These are phyloP conservation scores for Pseudonaja textilis DNA, from an alignment of 2,113 vertebrate genomes.

Conservation along the genomic window DNA sequence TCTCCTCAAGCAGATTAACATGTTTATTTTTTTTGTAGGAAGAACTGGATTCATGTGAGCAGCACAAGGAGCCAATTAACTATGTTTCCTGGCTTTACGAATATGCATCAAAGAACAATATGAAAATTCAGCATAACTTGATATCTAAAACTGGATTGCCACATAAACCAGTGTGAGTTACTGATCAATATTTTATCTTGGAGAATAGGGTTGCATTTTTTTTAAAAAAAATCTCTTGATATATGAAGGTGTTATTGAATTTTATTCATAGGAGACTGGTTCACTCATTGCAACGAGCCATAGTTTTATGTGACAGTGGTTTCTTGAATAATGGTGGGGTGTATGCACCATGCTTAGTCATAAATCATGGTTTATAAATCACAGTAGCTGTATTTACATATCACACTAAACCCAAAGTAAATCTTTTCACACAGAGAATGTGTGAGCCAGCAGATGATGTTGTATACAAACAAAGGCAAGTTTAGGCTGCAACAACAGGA, in stretches of 20 bases:
- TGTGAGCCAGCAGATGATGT: background rate
- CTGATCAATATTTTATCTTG: background rate
- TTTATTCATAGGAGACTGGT: background rate
- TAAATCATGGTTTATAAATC: background rate
- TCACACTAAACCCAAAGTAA: background rate
- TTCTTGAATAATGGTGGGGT: background rate
- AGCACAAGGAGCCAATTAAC: background rate
- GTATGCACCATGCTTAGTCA: background rate
- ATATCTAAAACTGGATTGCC: accelerated
- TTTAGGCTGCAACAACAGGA: background rate
- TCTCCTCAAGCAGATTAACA: slow-evolving; percentile 8
- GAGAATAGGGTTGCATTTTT: background rate
- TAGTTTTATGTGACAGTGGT: background rate
- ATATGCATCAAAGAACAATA: accelerated
- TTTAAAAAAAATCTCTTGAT: background rate
- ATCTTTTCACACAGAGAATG: background rate
- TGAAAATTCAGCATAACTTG: background rate
- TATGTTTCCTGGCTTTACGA: slow-evolving; percentile 52
- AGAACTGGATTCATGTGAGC: accelerated
- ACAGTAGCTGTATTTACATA: background rate
- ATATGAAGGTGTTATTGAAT: background rate
- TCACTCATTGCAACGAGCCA: background rate
- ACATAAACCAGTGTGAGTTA: slow-evolving; percentile 49
- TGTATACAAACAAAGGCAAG: background rate
- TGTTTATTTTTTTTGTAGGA: background rate